Base-by-base conservation (phyloP, 1,140 invertebrate genomes). In the Mylabris phalerata region DNA sequence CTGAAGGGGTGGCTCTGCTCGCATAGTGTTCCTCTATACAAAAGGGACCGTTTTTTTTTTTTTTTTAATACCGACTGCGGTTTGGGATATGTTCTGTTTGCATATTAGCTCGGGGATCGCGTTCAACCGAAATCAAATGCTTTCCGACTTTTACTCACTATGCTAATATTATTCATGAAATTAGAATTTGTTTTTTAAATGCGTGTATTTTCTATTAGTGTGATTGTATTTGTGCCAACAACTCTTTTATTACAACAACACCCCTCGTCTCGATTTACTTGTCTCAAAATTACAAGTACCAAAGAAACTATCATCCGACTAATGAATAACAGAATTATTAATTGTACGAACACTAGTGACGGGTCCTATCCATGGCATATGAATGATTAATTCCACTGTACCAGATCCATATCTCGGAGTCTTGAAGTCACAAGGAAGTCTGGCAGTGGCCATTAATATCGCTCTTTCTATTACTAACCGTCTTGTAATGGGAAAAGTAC, bases 51-150 rank as follows among this genome's bases (percentile, higher is more conserved):
- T 32, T 4, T 32, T 32, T 32, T 32, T 32, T 32, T 32, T 71
- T 72, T 71, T 67, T 72, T 70, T 68, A 67, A 69, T 69, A 63
- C 65, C 62, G 60, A 62, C 61, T 67, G 68, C 60, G 67, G 66
- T 71, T 66, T 67, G 60, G 60, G 62, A 60, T 64, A 55, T 55
- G 55, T 66, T 62, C 62, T 65, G 65, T 65, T 67, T 65, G 66
- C 66, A 67, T 65, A 67, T 65, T 67, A 63, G 61, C 64, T 63
- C 62, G 58, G 66, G 66, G 61, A 67, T 55, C 57, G 51, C 61
- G 51, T 59, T 58, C 59, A 63, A 65, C 58, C 63, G 63, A 65
- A 65, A 67, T 67, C 66, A 61, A 65, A 63, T 60, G 62, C 63
- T 60, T 59, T 63, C 55, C 57, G 61, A 62, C 54, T 67, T 67